Evolutionary conservation across 2,888 invertebrate species (phyloP), one percentile per base, ranked within the genome.

Genomic region (Geotrupes spiniger): DNA sequence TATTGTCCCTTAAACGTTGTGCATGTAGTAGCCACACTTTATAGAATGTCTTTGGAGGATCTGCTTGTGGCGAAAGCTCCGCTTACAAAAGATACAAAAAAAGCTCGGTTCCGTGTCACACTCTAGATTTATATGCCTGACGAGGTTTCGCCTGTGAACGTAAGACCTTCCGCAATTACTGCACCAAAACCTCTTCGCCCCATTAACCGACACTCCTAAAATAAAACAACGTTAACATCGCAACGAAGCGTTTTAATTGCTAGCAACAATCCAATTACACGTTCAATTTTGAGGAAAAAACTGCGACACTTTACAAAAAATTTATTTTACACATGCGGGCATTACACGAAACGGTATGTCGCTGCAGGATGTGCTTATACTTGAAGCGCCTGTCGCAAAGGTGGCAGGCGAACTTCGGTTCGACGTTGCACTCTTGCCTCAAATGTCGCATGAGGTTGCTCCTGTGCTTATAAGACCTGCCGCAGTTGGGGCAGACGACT

Each of bases 121-220:
- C 60, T 82, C 81, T 63, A 80, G 80, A 48, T 77, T 75, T 46
- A 80, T 74, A 61, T 81, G 81, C 40, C 56, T 39, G 14, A 41
- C 26, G 16, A 58, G 43, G 42, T 56, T 50, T 10, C 41, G 47
- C 36, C 26, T 36, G 17, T 52, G 43, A 17, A 16, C 46, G 41
- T 54, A 54, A 10, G 36, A 38, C 3, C 38, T 11, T 11, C 15
- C 42, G 11, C 42, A 42, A 2, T 31, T 12, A 2, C 14, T 31
- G 12, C 42, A 42, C 17, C n/a, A 28, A 36, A 42, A 42, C 11
- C 31, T 28, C 21, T 11, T 21, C 21, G 4, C 21, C 6, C 6
- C 21, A 21, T 4, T 21, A 6, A 21, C 6, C 6, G 6, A 4
- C 21, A 21, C 6, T 21, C 21, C 21, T 21, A 6, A 6, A 21